These are phyloP conservation scores for Drosophila ananassae DNA, from an alignment of 1,140 invertebrate genomes.

Conservation along the genomic window DNA sequence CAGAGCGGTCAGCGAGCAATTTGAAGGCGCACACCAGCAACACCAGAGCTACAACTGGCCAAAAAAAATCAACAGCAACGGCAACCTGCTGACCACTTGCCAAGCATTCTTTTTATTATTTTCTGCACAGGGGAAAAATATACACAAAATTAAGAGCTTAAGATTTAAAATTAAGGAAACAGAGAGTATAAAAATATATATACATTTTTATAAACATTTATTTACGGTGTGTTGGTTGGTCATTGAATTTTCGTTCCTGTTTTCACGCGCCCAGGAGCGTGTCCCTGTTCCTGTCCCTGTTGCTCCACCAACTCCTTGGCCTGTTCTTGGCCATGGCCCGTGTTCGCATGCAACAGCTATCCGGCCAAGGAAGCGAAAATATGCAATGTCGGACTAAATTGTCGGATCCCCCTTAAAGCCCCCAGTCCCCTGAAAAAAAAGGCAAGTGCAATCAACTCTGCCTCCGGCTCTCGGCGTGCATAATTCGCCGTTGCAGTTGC, in stretches of 20 bases:
- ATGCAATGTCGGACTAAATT: slow-evolving; percentile 60
- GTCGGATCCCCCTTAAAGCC: slow-evolving; percentile 16
- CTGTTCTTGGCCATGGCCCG: slow-evolving; percentile 25
- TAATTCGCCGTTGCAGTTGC: slow-evolving; percentile 55
- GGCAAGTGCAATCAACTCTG: slow-evolving; percentile 67
- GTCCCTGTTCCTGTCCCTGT: slow-evolving; percentile 28
- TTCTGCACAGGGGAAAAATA: slow-evolving; percentile 19
- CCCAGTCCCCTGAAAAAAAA: not conserved
- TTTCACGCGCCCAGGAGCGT: slow-evolving; percentile 61
- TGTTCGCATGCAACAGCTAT: slow-evolving; percentile 26
- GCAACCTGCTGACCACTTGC: slow-evolving; percentile 72
- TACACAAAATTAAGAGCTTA: not conserved
- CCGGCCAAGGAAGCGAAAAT: slow-evolving; percentile 39
- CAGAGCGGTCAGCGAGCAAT: slow-evolving; percentile 49
- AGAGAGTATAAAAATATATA: no score
- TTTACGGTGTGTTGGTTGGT: slow-evolving; percentile 37
- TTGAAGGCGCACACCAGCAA: slow-evolving; percentile 59
- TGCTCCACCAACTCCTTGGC: not conserved
- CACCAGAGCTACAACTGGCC: slow-evolving; percentile 47
- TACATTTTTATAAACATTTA: not conserved
- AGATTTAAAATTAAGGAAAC: not conserved
- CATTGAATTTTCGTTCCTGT: slow-evolving; percentile 44
- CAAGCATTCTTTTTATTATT: slow-evolving; percentile 22
- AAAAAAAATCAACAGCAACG: slow-evolving; percentile 61
- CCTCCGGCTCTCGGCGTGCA: slow-evolving; percentile 61